These are phyloP conservation scores for Chloroclystis v-ata DNA, from an alignment of 2,888 invertebrate species.

Conservation along the genomic window DNA sequence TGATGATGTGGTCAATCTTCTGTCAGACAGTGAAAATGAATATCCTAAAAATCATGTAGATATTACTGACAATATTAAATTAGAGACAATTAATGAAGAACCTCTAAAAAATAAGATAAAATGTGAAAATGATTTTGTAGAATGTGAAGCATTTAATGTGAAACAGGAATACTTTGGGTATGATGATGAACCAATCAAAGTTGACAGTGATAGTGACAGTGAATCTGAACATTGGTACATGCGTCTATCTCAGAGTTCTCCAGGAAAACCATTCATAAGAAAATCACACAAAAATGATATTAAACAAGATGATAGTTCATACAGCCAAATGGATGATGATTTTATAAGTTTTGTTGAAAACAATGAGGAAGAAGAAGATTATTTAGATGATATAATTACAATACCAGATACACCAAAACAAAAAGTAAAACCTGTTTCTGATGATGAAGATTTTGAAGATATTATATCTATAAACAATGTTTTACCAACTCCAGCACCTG, in stretches of 20 bases:
- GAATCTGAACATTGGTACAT: conserved; percentile 72
- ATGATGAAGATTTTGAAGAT: conserved; percentile 32
- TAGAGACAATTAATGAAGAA: conserved; percentile 39
- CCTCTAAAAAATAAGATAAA: conserved; percentile 40
- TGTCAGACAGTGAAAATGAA: conserved; percentile 56
- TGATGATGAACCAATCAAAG: conserved; percentile 57
- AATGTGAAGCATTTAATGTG: conserved; percentile 60
- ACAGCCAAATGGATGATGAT: conserved; percentile 61
- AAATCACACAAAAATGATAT: conserved; percentile 30
- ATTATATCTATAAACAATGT: conserved; percentile 27
- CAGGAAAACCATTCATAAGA: conserved; percentile 56
- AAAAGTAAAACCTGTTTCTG: conserved; percentile 13
- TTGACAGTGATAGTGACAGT: conserved; percentile 72
- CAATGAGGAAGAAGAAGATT: conserved; percentile 39
- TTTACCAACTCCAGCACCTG: conserved; percentile 11
- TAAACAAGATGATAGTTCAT: conserved; percentile 53
- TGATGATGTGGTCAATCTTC: conserved; percentile 39
- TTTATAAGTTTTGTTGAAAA: conserved; percentile 28
- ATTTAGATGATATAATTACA: conserved; percentile 51
- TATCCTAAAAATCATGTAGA: conserved; percentile 18
- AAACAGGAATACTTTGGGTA: conserved; percentile 62
- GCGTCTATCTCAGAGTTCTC: conserved; percentile 74
- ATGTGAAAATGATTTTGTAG: conserved; percentile 49
- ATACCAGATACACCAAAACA: conserved; percentile 35
- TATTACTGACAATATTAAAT: conserved; percentile 41